phyloP scores from a whole-genome alignment of 2,888 invertebrate genomes.

The Leptinotarsa tumamoca region DNA sequence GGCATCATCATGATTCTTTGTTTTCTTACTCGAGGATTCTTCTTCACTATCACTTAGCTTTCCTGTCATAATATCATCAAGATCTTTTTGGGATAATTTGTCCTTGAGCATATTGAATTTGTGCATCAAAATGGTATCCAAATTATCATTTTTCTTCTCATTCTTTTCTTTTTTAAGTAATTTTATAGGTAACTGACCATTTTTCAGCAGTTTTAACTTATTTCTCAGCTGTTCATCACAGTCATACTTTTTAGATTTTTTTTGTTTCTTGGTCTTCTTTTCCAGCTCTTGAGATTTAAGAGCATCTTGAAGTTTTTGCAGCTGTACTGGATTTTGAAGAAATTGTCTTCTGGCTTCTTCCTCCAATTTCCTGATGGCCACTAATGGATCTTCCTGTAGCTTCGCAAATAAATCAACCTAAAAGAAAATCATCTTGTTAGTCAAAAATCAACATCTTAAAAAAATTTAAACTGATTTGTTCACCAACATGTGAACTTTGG shows the following conservation, averaged over 20 bases:
- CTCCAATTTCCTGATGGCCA: slow-evolving; percentile 89
- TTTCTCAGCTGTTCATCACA: slow-evolving; percentile 57
- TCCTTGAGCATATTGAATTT: slow-evolving; percentile 78
- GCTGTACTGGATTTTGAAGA: slow-evolving; percentile 90
- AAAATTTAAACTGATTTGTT: too few species aligned
- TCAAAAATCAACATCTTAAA: too few species aligned
- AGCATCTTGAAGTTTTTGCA: slow-evolving; percentile 86
- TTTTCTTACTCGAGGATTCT: slow-evolving; percentile 50
- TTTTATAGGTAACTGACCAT: slow-evolving; percentile 33
- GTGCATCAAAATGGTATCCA: slow-evolving; percentile 78
- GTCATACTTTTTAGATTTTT: slow-evolving; percentile 54
- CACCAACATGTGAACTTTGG: too few species aligned
- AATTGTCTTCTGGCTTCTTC: slow-evolving; percentile 87
- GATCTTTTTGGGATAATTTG: slow-evolving; percentile 65
- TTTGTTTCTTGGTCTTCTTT: slow-evolving; percentile 68
- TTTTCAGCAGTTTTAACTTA: slow-evolving; percentile 58
- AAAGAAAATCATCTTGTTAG: slow-evolving; percentile 57
- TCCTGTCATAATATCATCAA: slow-evolving; percentile 64
- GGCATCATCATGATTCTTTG: slow-evolving; percentile 41
- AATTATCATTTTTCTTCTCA: slow-evolving; percentile 65
- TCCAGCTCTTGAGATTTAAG: slow-evolving; percentile 73
- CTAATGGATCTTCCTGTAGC: slow-evolving; percentile 92
- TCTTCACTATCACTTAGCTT: slow-evolving; percentile 58
- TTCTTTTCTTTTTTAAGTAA: slow-evolving; percentile 54
- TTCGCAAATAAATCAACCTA: slow-evolving; percentile 91